phyloP scores from a whole-genome alignment of 2,888 invertebrate genomes.

The Lagria hirta region DNA sequence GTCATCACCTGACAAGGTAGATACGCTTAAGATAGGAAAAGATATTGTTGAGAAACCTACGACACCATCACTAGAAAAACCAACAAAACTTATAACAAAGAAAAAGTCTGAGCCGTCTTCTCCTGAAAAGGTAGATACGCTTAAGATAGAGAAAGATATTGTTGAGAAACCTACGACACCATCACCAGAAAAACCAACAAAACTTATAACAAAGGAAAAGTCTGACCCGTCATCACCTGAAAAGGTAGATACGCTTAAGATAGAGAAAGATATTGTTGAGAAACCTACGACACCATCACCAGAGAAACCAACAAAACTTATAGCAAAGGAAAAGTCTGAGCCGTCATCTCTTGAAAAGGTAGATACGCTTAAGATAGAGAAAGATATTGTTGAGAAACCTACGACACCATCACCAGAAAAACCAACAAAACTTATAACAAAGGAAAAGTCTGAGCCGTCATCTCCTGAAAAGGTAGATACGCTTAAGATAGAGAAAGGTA shows the following conservation, averaged over 20 bases:
- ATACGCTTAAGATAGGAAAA: too few species aligned
- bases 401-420: slow-evolving; percentile 1
- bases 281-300: slow-evolving; percentile 1
- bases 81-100: too few species aligned
- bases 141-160: too few species aligned
- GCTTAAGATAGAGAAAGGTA: slow-evolving; percentile 4
- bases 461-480: slow-evolving; percentile 7
- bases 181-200: slow-evolving; percentile 2
- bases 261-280: not conserved
- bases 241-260: not conserved
- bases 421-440: not conserved
- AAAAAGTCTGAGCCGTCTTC: too few species aligned
- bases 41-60: too few species aligned
- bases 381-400: not conserved
- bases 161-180: too few species aligned
- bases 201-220: slow-evolving; percentile 1
- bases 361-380: slow-evolving; percentile 2
- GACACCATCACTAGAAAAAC: too few species aligned
- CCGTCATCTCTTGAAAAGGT: slow-evolving; percentile 9
- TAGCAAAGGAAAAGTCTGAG: slow-evolving; percentile 12
- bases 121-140: too few species aligned
- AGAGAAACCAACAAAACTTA: slow-evolving; percentile 8
- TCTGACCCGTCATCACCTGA: too few species aligned
- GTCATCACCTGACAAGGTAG: too few species aligned
- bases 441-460: slow-evolving; percentile 1